Base-by-base conservation (phyloP, 2,888 invertebrate genomes). In the Steinernema carpocapsae region DNA sequence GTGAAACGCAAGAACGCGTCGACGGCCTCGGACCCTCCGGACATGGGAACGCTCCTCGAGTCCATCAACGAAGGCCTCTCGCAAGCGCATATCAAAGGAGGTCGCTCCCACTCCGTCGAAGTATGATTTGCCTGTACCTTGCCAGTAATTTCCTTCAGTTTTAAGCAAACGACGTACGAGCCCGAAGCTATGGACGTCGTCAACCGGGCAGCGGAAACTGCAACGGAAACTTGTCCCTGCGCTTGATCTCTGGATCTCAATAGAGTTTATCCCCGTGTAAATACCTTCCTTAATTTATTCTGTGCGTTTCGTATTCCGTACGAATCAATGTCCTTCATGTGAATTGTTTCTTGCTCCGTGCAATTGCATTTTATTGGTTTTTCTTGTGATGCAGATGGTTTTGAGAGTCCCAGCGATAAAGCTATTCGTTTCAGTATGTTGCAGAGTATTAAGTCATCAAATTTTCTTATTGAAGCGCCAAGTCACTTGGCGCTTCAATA, bases 61-160 rank as follows among this genome's bases (percentile, higher is more conserved):
- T 64, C 64, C 29, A 64, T 64, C 26, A 64, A 64, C 26, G 64
- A 64, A 26, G 64, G 64, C 14, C 64, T 64, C 17, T 64, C 64
- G 3, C 64, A 64, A n/a, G 64, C 64, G 1, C 64, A 64, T 32
- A 64, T 64, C 64, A 64, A 64, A 17, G 64, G 64, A 32, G 64
- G 64, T 1, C 64, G 64, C 14, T 10, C 64, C 29, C 64, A 64
- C 24, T 64, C 64, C 10, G 64, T 64, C 37, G 64, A 64, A 26
- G 64, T 64, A 64, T 26, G 64, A 26, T 32, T 26, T 29, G 1
- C 32, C 1, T 32, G 7, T 1, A 14, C 26, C n/a, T 64, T 48
- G 2, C 32, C 29, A 22, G 12, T 64, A 32, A 64, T 64, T 17
- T 32, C 3, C 19, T 64, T 29, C 14, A 64, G 64, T 64, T 64